Conservation (phyloP, 2,113 vertebrate species). For the Scortum barcoo region DNA sequence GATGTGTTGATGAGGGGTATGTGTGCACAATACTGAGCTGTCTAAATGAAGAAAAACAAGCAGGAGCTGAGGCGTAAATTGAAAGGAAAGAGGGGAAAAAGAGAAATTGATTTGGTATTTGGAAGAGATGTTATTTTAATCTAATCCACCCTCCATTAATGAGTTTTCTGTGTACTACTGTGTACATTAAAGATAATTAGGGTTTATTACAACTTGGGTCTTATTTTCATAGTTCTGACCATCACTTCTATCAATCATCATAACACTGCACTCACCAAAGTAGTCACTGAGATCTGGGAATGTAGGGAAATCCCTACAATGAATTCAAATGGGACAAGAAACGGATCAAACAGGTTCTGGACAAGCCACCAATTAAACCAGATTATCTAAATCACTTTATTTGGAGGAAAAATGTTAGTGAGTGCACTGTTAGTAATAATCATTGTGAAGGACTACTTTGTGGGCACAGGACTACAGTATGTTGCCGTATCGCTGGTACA, state of each 20-base stretch:
- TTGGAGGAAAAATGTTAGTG: not conserved
- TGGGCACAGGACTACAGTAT: not conserved
- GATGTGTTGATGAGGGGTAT: slow-evolving; percentile 42
- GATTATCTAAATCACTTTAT: slow-evolving; percentile 2
- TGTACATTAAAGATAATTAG: not conserved
- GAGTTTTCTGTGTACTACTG: not conserved
- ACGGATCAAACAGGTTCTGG: not conserved
- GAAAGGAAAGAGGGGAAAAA: not conserved
- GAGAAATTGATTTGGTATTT: slow-evolving; percentile 3
- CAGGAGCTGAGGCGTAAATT: not conserved
- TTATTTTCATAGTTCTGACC: slow-evolving; percentile 5
- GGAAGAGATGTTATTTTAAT: slow-evolving; percentile 21
- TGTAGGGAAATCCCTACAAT: not conserved
- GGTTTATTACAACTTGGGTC: not conserved
- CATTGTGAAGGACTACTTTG: not conserved
- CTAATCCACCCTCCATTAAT: not conserved
- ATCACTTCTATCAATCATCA: not conserved
- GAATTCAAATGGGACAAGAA: not conserved
- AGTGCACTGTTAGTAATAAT: not conserved
- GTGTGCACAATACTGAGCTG: not conserved
- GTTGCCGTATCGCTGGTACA: not conserved
- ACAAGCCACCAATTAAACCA: not conserved
- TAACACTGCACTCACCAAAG: not conserved
- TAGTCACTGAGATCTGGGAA: not conserved
- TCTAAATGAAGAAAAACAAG: slow-evolving; percentile 3